Evolutionary conservation across 2,888 invertebrate genomes (phyloP).

Genomic region (Seira ritae): DNA sequence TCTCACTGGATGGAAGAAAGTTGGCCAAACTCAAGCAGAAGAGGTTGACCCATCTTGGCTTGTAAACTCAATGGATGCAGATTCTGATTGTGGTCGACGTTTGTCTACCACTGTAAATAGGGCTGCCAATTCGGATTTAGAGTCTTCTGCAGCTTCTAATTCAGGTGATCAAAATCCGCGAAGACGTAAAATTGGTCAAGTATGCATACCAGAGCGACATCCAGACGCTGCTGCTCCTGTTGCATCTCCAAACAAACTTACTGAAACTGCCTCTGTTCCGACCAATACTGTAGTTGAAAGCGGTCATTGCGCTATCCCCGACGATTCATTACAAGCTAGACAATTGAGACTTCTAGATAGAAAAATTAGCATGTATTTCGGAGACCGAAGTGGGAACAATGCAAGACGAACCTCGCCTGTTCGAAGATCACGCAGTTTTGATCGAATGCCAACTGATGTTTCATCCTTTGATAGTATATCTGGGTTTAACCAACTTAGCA

Average conservation of each 20-base stretch:
- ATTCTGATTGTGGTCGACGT: conserved; percentile 66
- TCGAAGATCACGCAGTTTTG: conserved; percentile 39
- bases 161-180: conserved; percentile 34
- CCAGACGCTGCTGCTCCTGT: not conserved
- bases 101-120: conserved; percentile 48
- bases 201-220: conserved; percentile 52
- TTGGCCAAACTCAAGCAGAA: conserved; percentile 69
- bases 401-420: not conserved
- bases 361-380: conserved; percentile 58
- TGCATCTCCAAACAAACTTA: conserved; percentile 9
- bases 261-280: conserved; percentile 15
- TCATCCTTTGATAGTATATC: not conserved
- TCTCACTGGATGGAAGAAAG: conserved; percentile 71
- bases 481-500: not conserved
- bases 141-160: conserved; percentile 37
- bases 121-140: conserved; percentile 48
- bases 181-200: conserved; percentile 66
- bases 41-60: conserved; percentile 72
- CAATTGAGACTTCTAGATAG: conserved; percentile 51
- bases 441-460: conserved; percentile 6
- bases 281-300: not conserved
- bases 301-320: conserved; percentile 30
- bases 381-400: conserved; percentile 17
- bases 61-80: conserved; percentile 70
- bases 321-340: conserved; percentile 45